Conservation (phyloP, 2,888 invertebrate species). For the Cephonodes hylas region DNA sequence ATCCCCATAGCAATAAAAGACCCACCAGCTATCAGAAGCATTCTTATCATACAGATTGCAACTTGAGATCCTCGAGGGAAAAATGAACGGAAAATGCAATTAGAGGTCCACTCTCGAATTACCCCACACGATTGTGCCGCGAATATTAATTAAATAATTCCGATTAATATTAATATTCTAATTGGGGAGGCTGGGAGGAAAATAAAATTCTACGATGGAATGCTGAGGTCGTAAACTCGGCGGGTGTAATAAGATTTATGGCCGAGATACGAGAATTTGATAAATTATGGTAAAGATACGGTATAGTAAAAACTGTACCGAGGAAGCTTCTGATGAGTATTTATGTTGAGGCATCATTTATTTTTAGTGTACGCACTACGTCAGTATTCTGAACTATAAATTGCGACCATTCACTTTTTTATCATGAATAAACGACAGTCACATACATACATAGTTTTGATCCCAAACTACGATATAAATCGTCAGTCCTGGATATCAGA, state of each 20-base stretch:
- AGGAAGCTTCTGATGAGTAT: too few relatives aligned
- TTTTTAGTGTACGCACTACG: too few relatives aligned
- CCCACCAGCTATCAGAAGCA: not conserved
- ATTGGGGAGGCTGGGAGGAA: not conserved
- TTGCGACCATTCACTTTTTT: too few relatives aligned
- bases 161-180: conserved; percentile 8
- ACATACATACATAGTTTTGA: too few relatives aligned
- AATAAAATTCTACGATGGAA: not conserved
- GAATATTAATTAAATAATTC: conserved; percentile 13
- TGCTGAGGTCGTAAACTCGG: not conserved
- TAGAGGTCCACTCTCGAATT: conserved; percentile 20
- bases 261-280: not conserved
- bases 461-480: too few relatives aligned
- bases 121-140: not conserved
- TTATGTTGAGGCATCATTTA: too few relatives aligned
- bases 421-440: too few relatives aligned
- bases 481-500: too few relatives aligned
- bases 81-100: conserved; percentile 32
- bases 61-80: conserved; percentile 15
- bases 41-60: conserved; percentile 8
- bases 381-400: too few relatives aligned
- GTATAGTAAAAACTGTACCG: not conserved
- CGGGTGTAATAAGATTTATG: not conserved
- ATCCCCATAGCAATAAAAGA: not conserved
- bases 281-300: not conserved